Evolutionary conservation across 2,797 vertebrate species (phyloP).

Genomic region (Sebastes ruberrimus): DNA sequence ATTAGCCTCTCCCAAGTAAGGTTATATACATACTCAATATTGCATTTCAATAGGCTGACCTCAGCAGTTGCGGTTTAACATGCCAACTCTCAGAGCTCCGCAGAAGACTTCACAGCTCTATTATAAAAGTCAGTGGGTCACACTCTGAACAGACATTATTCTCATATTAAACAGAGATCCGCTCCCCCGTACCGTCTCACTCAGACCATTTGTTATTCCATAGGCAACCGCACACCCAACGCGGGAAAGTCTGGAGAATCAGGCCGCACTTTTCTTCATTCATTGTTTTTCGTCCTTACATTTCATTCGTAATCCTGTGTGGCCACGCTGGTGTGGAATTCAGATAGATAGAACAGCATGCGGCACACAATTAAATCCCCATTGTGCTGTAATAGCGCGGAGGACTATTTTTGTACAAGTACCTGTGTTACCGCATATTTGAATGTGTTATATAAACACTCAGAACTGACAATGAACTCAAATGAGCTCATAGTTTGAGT

Average conservation of each 20-base stretch:
- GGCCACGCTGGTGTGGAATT: slow-evolving; percentile 24
- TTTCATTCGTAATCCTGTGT: slow-evolving; percentile 31
- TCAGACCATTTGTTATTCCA: slow-evolving; percentile 58
- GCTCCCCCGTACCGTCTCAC: slow-evolving; percentile 23
- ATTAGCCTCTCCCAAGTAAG: slow-evolving; percentile 68
- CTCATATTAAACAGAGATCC: slow-evolving; percentile 64
- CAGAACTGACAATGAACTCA: slow-evolving; percentile 19
- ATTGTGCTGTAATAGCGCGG: slow-evolving; percentile 8
- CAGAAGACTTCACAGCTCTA: slow-evolving; percentile 61
- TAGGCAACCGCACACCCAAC: slow-evolving; percentile 13
- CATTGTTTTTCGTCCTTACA: slow-evolving; percentile 27
- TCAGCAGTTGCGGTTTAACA: slow-evolving; percentile 62
- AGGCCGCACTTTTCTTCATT: slow-evolving; percentile 17
- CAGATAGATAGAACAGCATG: slow-evolving; percentile 14
- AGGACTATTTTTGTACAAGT: slow-evolving; percentile 18
- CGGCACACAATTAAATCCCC: slow-evolving; percentile 34
- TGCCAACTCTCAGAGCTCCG: slow-evolving; percentile 43
- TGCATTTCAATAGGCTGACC: slow-evolving; percentile 76
- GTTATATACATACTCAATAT: slow-evolving; percentile 78
- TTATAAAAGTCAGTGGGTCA: slow-evolving; percentile 72
- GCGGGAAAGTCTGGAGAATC: slow-evolving; percentile 29
- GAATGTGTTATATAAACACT: slow-evolving; percentile 32
- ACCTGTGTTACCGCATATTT: slow-evolving; percentile 6
- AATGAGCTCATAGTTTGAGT: slow-evolving; percentile 8
- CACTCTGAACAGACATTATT: slow-evolving; percentile 59